phyloP scores from a whole-genome alignment of 2,888 invertebrate species.

The Suillia variegata region DNA sequence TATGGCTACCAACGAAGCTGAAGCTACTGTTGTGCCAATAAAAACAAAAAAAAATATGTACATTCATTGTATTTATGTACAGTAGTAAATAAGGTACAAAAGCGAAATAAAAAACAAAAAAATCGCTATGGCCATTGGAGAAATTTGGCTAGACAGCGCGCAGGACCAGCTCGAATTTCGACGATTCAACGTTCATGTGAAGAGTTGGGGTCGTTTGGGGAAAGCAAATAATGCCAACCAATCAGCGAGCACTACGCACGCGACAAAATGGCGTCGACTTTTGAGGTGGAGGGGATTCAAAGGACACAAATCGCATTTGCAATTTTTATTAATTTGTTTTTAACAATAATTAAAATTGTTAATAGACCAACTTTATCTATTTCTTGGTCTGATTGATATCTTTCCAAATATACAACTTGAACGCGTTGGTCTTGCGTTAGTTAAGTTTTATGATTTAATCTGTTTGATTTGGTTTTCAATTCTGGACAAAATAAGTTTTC shows the following conservation, averaged over 20 bases:
- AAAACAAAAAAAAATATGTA: not conserved
- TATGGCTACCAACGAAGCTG: not conserved
- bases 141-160: slow-evolving; percentile 7
- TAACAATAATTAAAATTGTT: too few species aligned
- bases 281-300: slow-evolving; percentile 8
- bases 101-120: too few species aligned
- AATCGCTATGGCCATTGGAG: slow-evolving; percentile 9
- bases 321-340: too few species aligned
- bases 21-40: not conserved
- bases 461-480: too few species aligned
- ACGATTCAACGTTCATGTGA: too few species aligned
- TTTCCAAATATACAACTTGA: too few species aligned
- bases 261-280: slow-evolving; percentile 35
- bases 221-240: slow-evolving; percentile 23
- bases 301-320: not conserved
- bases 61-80: not conserved
- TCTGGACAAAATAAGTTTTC: too few species aligned
- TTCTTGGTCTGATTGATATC: too few species aligned
- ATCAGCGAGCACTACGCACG: slow-evolving; percentile 27
- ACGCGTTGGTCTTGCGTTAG: too few species aligned
- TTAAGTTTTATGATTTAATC: too few species aligned
- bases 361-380: too few species aligned
- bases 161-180: not conserved
- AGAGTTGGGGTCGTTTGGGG: too few species aligned
- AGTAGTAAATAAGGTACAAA: not conserved